Conservation (phyloP, 2,888 invertebrate genomes). For the Dynastes hyllus region DNA sequence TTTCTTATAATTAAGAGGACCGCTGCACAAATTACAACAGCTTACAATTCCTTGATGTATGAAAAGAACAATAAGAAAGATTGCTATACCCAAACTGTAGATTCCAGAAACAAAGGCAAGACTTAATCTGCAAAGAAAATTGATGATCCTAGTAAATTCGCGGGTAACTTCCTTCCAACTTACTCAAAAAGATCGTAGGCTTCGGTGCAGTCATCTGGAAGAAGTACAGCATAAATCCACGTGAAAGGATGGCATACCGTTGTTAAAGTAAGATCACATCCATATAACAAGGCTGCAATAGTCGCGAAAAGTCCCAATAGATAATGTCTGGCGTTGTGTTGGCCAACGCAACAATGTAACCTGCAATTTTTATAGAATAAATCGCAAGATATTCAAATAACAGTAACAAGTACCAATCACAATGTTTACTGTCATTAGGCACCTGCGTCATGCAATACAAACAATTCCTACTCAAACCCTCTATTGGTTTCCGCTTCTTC, state of each 20-base stretch:
- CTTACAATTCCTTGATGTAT: conserved; percentile 1
- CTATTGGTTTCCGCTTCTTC: conserved; percentile 61
- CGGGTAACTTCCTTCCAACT: conserved; percentile 65
- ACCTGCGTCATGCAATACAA: conserved; percentile 77
- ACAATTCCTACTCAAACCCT: conserved; percentile 61
- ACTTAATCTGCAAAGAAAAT: conserved; percentile 52
- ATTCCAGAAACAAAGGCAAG: conserved; percentile 55
- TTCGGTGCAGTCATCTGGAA: conserved; percentile 90
- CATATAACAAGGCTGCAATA: conserved; percentile 80
- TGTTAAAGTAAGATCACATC: conserved; percentile 87
- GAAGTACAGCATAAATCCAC: conserved; percentile 78
- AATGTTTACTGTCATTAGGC: conserved; percentile 70
- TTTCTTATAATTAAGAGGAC: neutral
- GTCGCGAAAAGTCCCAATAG: conserved; percentile 80
- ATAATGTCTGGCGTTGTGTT: conserved; percentile 85
- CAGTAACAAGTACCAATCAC: conserved; percentile 24
- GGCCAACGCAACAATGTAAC: conserved; percentile 90
- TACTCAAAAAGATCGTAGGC: conserved; percentile 87
- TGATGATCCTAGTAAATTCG: neutral
- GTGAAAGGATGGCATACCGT: conserved; percentile 90
- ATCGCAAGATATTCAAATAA: conserved; percentile 40
- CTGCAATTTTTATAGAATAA: conserved; percentile 71
- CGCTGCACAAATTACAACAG: neutral
- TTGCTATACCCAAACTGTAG: conserved; percentile 51
- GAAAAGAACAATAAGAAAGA: conserved; percentile 16